phyloP scores from a whole-genome alignment of 2,113 vertebrate species.

The Vulpes ferrilata region DNA sequence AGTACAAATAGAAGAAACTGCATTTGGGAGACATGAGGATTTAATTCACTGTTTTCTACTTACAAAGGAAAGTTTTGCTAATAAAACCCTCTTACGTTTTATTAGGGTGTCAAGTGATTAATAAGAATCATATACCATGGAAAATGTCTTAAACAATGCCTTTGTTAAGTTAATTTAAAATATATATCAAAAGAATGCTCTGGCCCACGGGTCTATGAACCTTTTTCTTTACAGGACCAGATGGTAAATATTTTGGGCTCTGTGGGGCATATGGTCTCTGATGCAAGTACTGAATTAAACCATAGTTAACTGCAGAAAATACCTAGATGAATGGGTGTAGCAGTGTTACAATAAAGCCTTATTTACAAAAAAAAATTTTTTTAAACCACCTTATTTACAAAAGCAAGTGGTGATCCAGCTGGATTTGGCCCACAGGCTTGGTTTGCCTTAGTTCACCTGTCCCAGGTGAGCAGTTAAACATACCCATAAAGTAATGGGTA shows the following conservation, averaged over 20 bases:
- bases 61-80: conserved; percentile 23
- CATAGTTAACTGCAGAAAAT: not conserved
- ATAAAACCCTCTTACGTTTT: conserved; percentile 24
- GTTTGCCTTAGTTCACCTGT: not conserved
- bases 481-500: not conserved
- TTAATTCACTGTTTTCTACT: conserved; percentile 2
- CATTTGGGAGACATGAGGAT: not conserved
- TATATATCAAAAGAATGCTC: not conserved
- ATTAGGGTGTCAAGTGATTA: not conserved
- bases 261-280: not conserved
- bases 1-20: not conserved
- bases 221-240: not conserved
- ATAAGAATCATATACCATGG: not conserved
- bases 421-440: not conserved
- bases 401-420: not conserved
- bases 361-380: not conserved
- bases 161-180: conserved; percentile 15
- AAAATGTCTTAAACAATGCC: not conserved
- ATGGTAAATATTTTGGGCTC: not conserved
- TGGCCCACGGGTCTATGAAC: not conserved
- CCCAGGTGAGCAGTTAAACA: not conserved
- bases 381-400: not conserved
- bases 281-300: not conserved
- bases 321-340: not conserved
- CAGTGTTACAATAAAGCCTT: not conserved